A percentile compares a stretch with the other conserved stretches of the same genome.
Evolutionary conservation across 2,888 invertebrate species (phyloP).

Genomic region (Sphecodes monilicornis): DNA sequence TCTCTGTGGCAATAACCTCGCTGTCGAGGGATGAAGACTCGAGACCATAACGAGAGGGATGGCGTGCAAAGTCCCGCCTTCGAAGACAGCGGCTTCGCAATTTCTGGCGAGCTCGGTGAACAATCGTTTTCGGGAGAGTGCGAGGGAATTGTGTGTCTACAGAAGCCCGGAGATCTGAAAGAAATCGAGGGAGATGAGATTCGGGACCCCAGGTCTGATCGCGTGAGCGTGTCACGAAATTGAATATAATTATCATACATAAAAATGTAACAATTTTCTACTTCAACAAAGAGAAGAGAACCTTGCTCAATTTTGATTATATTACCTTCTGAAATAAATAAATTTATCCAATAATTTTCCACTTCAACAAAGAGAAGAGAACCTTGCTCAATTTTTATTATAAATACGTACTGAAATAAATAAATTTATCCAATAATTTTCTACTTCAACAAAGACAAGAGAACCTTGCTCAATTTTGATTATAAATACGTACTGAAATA

Average conservation of each 20-base stretch:
- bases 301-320: not conserved
- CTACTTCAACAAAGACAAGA: not conserved
- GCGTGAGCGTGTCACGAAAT: not conserved
- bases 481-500: no score
- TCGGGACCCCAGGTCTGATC: slow-evolving; percentile 74
- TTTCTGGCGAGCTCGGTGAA: slow-evolving; percentile 80
- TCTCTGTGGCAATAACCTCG: slow-evolving; percentile 15
- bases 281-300: not conserved
- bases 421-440: no score
- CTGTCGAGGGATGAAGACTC: slow-evolving; percentile 62
- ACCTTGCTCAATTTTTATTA: no score
- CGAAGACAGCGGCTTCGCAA: slow-evolving; percentile 80
- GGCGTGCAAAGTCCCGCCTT: slow-evolving; percentile 67
- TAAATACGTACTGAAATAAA: no score
- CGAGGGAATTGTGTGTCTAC: slow-evolving; percentile 73
- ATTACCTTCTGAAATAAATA: no score
- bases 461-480: not conserved
- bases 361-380: no score
- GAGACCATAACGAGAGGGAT: slow-evolving; percentile 47
- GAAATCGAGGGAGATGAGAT: slow-evolving; percentile 68
- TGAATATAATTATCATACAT: not conserved
- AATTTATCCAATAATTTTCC: no score
- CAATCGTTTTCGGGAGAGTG: slow-evolving; percentile 76
- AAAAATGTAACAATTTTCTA: not conserved
- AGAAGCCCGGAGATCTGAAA: slow-evolving; percentile 60